A percentile compares a stretch with the other conserved stretches of the same genome.
Conservation (phyloP, 1,140 invertebrate genomes). For the Caenorhabditis brenneri region DNA sequence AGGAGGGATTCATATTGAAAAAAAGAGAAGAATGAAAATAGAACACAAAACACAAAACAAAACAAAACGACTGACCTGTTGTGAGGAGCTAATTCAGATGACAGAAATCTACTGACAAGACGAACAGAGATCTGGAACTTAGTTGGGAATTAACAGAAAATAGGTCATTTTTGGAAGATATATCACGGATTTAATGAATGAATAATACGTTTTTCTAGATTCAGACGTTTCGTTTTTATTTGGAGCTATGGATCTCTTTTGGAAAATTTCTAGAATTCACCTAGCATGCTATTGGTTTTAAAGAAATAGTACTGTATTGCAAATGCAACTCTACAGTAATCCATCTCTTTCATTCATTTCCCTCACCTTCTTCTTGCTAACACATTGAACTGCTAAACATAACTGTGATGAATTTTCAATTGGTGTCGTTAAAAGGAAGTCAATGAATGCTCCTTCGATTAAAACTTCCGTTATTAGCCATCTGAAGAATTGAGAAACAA, state of each 20-base stretch:
- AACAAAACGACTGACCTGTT: constrained; percentile 50
- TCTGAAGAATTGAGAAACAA: constrained; percentile 12
- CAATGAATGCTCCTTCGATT: constrained; percentile 51
- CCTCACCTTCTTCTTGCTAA: constrained; percentile 58
- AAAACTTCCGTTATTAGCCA: constrained; percentile 42
- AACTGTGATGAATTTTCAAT: constrained; percentile 44
- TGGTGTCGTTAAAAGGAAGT: constrained; percentile 50
- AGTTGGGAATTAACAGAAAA: too few relatives aligned
- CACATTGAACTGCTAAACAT: constrained; percentile 3
- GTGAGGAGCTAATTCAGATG: constrained; percentile 41
- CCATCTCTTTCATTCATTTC: too few relatives aligned
- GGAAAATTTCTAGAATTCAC: too few relatives aligned
- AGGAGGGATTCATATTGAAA: too few relatives aligned
- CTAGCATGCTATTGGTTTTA: too few relatives aligned
- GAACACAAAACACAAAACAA: neutral
- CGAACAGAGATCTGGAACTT: constrained; percentile 47
- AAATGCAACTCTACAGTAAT: too few relatives aligned
- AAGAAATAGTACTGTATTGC: too few relatives aligned
- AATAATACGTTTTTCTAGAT: too few relatives aligned
- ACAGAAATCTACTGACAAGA: constrained; percentile 21
- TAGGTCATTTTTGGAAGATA: too few relatives aligned
- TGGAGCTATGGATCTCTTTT: too few relatives aligned
- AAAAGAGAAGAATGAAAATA: neutral
- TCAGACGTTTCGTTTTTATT: too few relatives aligned
- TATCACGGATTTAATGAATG: too few relatives aligned